These are phyloP conservation scores for Macroramphosus scolopax DNA, from an alignment of 2,797 vertebrate species.

Conservation along the genomic window DNA sequence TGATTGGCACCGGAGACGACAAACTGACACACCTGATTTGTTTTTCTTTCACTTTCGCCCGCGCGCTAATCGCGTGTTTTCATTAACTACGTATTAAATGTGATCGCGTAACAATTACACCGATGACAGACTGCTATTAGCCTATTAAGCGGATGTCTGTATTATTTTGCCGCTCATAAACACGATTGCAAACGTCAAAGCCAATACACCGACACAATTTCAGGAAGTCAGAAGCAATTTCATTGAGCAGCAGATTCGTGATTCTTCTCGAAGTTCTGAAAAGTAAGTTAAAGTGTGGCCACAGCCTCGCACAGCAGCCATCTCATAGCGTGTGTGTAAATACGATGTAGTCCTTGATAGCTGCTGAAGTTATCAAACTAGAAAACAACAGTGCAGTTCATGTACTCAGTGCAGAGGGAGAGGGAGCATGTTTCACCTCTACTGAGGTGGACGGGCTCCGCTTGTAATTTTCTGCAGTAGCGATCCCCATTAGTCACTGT, in stretches of 20 bases:
- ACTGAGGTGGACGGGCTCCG: slow-evolving; percentile 31
- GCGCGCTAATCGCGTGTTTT: slow-evolving; percentile 57
- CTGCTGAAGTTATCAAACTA: slow-evolving; percentile 22
- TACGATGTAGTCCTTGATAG: slow-evolving; percentile 27
- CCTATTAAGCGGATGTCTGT: slow-evolving; percentile 60
- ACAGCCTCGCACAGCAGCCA: no score
- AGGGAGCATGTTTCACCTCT: slow-evolving; percentile 29
- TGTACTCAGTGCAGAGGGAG: not conserved
- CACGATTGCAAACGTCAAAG: slow-evolving; percentile 67
- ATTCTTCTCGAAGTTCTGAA: slow-evolving; percentile 9
- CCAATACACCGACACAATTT: slow-evolving; percentile 54
- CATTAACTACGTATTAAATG: slow-evolving; percentile 55
- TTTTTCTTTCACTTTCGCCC: slow-evolving; percentile 47
- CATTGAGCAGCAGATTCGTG: slow-evolving; percentile 13
- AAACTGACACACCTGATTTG: slow-evolving; percentile 55
- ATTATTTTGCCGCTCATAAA: slow-evolving; percentile 58
- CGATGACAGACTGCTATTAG: slow-evolving; percentile 62
- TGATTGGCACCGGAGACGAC: slow-evolving; percentile 37
- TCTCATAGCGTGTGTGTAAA: no score
- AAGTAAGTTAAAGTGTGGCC: no score
- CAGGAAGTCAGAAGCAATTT: slow-evolving; percentile 60
- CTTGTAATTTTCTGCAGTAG: slow-evolving; percentile 66
- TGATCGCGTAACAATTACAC: slow-evolving; percentile 64
- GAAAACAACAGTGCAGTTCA: slow-evolving; percentile 17
- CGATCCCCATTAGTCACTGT: slow-evolving; percentile 73